Conservation (phyloP, 2,888 invertebrate genomes). For the Aquatica leii region DNA sequence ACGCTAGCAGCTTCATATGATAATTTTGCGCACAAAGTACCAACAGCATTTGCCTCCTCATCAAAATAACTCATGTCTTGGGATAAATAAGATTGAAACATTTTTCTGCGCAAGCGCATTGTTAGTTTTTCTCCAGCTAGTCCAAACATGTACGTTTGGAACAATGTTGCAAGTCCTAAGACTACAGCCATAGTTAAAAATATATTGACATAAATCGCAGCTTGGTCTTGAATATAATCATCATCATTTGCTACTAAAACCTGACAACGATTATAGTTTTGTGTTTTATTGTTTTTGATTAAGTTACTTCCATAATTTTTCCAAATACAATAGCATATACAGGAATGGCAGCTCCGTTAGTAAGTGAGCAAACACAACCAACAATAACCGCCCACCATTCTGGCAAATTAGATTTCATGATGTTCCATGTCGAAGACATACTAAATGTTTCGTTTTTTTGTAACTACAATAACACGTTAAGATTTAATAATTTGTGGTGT, state of each 20-base stretch:
- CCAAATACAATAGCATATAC: slow-evolving; percentile 76
- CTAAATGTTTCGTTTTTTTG: no score
- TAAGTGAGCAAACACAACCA: slow-evolving; percentile 68
- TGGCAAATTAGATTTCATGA: slow-evolving; percentile 69
- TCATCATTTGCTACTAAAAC: slow-evolving; percentile 62
- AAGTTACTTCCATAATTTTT: slow-evolving; percentile 71
- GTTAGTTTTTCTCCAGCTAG: no score
- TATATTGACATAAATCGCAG: slow-evolving; percentile 69
- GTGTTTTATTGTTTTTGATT: no score
- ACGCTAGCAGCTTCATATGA: no score
- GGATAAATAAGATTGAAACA: no score
- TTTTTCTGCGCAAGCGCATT: no score
- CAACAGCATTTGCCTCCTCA: slow-evolving; percentile 74
- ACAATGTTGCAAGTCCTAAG: slow-evolving; percentile 71
- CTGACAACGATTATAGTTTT: no score
- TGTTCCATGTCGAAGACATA: slow-evolving; percentile 49
- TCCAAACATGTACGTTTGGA: slow-evolving; percentile 71
- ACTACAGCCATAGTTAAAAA: slow-evolving; percentile 73
- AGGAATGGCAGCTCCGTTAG: slow-evolving; percentile 77
- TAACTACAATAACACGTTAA: no score
- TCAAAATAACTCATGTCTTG: no score
- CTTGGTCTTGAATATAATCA: slow-evolving; percentile 65
- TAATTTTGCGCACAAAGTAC: slow-evolving; percentile 76
- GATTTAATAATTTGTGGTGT: no score
- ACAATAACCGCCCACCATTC: slow-evolving; percentile 73